Base-by-base conservation (phyloP, 2,797 vertebrate genomes). In the Lagothrix lagotricha region DNA sequence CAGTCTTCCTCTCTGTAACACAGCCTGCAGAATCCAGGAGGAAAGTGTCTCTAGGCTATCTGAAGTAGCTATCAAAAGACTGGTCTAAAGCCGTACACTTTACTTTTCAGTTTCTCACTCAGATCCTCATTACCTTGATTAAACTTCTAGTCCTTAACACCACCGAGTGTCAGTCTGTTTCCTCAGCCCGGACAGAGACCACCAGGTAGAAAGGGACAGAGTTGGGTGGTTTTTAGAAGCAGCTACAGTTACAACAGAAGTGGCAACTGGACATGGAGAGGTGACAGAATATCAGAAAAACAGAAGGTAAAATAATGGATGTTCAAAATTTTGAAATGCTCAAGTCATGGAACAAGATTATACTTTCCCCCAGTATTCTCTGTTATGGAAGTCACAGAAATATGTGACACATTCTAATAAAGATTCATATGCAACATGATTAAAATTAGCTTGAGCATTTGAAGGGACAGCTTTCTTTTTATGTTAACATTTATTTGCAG, bases 141-240 rank as follows among this genome's bases (percentile, higher is more conserved):
- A 80, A 76, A 44, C 36, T 64, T n/a, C 54, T 10, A 39, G 73
- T 50, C 48, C 48, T 77, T 33, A 30, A 17, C 26, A 13, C 75
- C 36, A n/a, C 46, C 41, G 52, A 22, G 57, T 54, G 61, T 39
- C 72, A 67, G 70, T 39, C 64, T 67, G 8, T 84, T 77, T 96
- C 67, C 80, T 72, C 61, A 92, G 22, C 33, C 48, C 77, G 7
- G 61, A 48, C 2, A 67, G 70, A 94, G 88, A 24, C 67, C 11
- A 46, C 13, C 9, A 44, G 70, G 61, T 79, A 70, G 61, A 76
- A 77, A 83, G 93, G 81, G 54, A 72, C 70, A 94, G 83, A 79
- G 50, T 17, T 46, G 48, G 73, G 33, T 70, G 95, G 90, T 97
- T 97, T 93, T 97, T 94, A 95, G 79, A 96, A 95, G 75, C n/a